Evolutionary conservation across 1,140 invertebrate species (phyloP), one percentile per base, ranked within the genome.

Genomic region (Copidosoma floridanum): DNA sequence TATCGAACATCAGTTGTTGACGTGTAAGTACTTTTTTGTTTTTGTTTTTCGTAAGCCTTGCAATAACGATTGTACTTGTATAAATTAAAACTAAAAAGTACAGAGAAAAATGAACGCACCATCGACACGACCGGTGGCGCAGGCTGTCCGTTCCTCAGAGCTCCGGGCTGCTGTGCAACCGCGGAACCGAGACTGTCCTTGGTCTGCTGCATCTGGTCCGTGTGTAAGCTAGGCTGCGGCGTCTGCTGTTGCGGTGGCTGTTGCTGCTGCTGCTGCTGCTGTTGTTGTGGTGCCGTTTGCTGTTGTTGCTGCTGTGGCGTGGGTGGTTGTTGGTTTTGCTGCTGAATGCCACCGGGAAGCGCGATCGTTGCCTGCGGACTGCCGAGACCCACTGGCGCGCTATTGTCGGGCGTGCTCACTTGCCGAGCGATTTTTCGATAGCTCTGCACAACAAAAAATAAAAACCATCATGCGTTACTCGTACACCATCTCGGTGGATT

Each of bases 401-500:
- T 80, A n/a, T n/a, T n/a, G 62, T 80, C 79, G 41, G 79, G 79
- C 24, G 79, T 81, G 65, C 70, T 81, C 11, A 81, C 78, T 75
- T 81, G 79, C 32, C 79, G 72, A 27, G 78, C 73, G 37, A 80
- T 80, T 69, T 81, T 80, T 55, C 79, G 71, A 61, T 80, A 81
- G 71, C 76, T 80, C 79, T 80, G 73, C 12, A 76, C n/a, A 77
- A 24, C 52, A 57, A 38, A 66, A 63, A 55, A 40, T 40, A 3
- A 40, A 40, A 40, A 11, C n/a, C n/a, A n/a, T n/a, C n/a, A n/a
- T n/a, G n/a, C n/a, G n/a, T n/a, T n/a, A n/a, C n/a, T n/a, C n/a
- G n/a, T n/a, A n/a, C n/a, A n/a, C n/a, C n/a, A n/a, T n/a, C n/a
- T n/a, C n/a, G n/a, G n/a, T n/a, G n/a, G n/a, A n/a, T n/a, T n/a